Conservation (phyloP, 1,140 invertebrate species). For the Heliconius nattereri region DNA sequence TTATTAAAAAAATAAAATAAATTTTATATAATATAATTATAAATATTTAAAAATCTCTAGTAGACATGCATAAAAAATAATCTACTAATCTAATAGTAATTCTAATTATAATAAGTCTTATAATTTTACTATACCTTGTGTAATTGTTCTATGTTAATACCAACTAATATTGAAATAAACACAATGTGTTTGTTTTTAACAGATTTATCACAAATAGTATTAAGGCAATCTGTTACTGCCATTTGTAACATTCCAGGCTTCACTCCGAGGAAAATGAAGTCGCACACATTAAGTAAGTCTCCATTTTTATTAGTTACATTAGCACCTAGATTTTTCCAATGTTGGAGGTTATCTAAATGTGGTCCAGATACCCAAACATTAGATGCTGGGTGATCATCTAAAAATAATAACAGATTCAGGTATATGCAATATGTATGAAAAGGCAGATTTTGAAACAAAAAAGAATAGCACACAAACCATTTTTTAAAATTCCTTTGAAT, state of each 20-base stretch:
- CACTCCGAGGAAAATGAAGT: conserved; percentile 91
- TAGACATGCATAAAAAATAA: too few species aligned
- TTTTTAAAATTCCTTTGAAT: conserved; percentile 87
- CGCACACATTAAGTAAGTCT: conserved; percentile 83
- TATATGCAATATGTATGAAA: too few species aligned
- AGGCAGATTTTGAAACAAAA: too few species aligned
- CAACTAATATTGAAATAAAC: conserved; percentile 90
- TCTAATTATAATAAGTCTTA: too few species aligned
- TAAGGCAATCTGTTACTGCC: conserved; percentile 78
- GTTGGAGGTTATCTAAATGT: conserved; percentile 83
- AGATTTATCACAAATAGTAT: conserved; percentile 54
- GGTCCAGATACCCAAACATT: conserved; percentile 87
- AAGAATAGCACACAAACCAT: conserved; percentile 72
- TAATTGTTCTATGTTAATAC: conserved; percentile 86
- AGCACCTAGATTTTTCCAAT: conserved; percentile 85
- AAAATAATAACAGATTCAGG: conserved; percentile 30
- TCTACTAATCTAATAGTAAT: too few species aligned
- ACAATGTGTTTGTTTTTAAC: conserved; percentile 79
- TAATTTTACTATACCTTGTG: conserved; percentile 81
- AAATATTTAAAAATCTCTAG: too few species aligned
- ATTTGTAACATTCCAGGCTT: conserved; percentile 90
- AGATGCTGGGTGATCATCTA: conserved; percentile 81
- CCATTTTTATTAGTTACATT: conserved; percentile 84
- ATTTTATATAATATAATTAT: too few species aligned
- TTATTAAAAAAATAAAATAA: too few species aligned